Conservation (phyloP, 1,140 invertebrate species). For the Sipha flava region DNA sequence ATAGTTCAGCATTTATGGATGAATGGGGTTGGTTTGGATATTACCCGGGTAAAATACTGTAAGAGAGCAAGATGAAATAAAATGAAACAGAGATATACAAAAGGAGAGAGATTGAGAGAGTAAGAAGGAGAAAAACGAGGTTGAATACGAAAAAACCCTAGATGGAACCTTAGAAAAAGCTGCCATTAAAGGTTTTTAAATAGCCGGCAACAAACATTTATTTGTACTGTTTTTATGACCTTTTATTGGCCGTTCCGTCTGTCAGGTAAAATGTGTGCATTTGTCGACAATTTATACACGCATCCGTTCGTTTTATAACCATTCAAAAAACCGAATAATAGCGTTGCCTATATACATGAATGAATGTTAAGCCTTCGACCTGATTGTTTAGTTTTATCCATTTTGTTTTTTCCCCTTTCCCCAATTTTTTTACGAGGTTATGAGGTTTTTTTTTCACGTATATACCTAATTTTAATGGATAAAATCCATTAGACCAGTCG, state of each 20-base stretch:
- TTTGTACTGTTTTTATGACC: conserved; percentile 2
- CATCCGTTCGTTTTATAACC: neutral
- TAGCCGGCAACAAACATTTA: conserved; percentile 19
- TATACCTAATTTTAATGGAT: neutral
- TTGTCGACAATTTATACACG: neutral
- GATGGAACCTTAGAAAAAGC: neutral
- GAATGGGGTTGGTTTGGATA: neutral
- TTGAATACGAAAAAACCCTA: neutral
- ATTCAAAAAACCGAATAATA: neutral
- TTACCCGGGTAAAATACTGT: neutral
- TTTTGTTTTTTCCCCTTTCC: neutral
- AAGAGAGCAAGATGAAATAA: neutral
- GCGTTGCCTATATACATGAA: neutral
- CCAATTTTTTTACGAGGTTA: neutral
- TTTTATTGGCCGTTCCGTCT: conserved; percentile 5
- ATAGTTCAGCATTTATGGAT: neutral
- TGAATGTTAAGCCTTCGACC: neutral
- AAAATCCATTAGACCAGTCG: neutral
- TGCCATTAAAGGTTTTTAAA: conserved; percentile 21
- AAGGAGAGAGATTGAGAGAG: neutral
- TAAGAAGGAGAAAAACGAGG: neutral
- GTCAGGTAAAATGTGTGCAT: neutral
- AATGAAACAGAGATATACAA: neutral
- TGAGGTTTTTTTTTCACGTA: neutral
- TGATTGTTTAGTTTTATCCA: neutral